These are phyloP conservation scores for Dynastes hyllus DNA, from an alignment of 2,888 invertebrate species.

Conservation along the genomic window DNA sequence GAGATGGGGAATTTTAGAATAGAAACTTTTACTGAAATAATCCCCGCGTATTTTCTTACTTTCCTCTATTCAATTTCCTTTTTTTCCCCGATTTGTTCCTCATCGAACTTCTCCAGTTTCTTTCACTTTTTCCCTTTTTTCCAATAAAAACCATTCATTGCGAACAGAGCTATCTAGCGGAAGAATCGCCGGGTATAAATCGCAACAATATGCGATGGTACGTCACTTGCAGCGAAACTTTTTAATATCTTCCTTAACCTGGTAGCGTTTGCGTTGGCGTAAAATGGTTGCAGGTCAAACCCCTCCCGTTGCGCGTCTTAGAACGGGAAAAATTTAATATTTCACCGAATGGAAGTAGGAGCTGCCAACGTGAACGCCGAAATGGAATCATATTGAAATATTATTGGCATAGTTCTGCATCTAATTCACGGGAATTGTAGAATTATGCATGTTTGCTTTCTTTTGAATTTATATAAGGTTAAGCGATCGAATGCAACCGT, in stretches of 20 bases:
- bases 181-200: background rate
- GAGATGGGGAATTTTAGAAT: conserved; percentile 13
- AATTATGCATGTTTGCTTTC: conserved; percentile 4
- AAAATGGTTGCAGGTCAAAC: background rate
- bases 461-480: background rate
- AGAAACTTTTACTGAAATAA: conserved; percentile 13
- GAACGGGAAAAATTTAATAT: conserved; percentile 23
- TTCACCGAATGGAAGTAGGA: background rate
- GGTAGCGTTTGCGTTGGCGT: background rate
- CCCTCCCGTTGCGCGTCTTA: background rate
- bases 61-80: background rate
- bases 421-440: background rate
- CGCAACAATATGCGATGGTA: conserved; percentile 13
- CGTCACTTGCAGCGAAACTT: conserved; percentile 25
- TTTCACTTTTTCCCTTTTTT: background rate
- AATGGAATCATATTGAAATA: conserved; percentile 28
- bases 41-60: background rate
- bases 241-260: conserved; percentile 13
- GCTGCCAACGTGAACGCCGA: background rate
- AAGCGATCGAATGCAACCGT: background rate
- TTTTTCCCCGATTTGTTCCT: background rate
- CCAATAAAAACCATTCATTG: background rate
- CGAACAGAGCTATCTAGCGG: background rate
- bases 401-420: conserved; percentile 31
- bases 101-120: background rate